Conservation (phyloP, 2,113 vertebrate genomes). For the Onychorhynchus coronatus region DNA sequence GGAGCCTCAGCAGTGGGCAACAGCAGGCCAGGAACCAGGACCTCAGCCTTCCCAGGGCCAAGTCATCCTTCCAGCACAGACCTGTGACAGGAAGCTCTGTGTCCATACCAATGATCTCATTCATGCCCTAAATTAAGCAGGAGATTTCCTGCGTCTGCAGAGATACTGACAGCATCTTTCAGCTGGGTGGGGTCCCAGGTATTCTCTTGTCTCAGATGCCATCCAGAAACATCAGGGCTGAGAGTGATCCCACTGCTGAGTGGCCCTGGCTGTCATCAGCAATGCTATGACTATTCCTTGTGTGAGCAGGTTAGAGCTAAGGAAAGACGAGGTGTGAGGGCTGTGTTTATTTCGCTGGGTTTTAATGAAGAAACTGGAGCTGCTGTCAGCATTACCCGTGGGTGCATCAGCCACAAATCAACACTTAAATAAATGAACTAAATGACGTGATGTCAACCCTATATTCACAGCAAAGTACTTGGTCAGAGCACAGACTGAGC, state of each 20-base stretch:
- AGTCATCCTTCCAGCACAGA: neutral
- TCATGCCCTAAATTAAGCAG: neutral
- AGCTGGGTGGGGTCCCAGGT: neutral
- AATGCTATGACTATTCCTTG: constrained; percentile 8
- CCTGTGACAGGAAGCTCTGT: neutral
- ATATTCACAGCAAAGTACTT: constrained; percentile 3
- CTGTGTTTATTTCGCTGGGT: constrained; percentile 57
- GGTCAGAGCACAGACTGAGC: constrained; percentile 38
- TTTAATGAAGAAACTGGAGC: constrained; percentile 63
- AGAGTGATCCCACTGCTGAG: neutral
- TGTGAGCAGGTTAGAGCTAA: constrained; percentile 45
- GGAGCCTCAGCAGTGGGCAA: neutral
- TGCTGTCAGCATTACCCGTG: constrained; percentile 57
- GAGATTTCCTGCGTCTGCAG: neutral
- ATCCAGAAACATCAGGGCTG: neutral
- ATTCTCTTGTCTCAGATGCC: neutral
- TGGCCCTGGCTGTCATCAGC: constrained; percentile 40
- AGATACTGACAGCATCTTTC: neutral
- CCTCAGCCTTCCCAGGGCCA: neutral
- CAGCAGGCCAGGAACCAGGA: neutral
- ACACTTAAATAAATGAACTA: constrained; percentile 62
- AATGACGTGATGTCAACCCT: constrained; percentile 45
- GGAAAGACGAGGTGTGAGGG: constrained; percentile 50
- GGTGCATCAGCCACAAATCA: constrained; percentile 59
- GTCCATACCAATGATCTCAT: neutral